These are phyloP conservation scores for Apus apus DNA, from an alignment of 2,113 vertebrate genomes.

Conservation along the genomic window DNA sequence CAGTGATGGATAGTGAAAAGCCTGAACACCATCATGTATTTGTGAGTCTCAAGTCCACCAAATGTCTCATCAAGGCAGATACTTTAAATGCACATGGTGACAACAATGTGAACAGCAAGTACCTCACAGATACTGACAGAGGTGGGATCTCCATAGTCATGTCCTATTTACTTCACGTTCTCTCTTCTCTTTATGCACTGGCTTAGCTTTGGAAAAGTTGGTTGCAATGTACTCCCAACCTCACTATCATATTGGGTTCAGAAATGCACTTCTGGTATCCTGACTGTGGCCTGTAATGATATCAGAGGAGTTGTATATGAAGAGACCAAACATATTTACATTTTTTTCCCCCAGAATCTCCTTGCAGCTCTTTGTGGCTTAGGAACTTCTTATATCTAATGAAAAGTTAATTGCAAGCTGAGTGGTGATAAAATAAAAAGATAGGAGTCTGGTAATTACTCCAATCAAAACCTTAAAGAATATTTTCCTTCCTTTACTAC, in stretches of 20 bases:
- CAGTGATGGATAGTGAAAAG: neutral
- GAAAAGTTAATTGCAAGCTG: neutral
- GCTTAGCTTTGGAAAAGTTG: neutral
- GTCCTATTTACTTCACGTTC: rapidly evolving
- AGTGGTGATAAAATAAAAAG: neutral
- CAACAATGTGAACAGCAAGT: neutral
- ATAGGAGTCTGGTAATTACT: neutral
- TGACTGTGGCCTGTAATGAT: neutral
- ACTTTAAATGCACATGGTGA: neutral
- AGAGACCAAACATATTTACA: neutral
- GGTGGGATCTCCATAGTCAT: neutral
- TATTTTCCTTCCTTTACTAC: neutral
- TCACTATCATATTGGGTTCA: neutral
- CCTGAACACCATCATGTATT: neutral
- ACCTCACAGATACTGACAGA: neutral
- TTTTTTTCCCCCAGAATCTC: neutral
- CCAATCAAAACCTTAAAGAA: neutral
- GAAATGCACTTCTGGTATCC: neutral
- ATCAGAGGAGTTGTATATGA: neutral
- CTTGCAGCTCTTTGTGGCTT: neutral
- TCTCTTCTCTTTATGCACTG: neutral
- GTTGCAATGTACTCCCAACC: neutral
- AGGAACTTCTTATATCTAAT: neutral
- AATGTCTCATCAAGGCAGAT: neutral
- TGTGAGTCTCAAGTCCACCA: neutral